Evolutionary conservation across 2,888 invertebrate species (phyloP).

Genomic region (Ophonus ardosiacus): DNA sequence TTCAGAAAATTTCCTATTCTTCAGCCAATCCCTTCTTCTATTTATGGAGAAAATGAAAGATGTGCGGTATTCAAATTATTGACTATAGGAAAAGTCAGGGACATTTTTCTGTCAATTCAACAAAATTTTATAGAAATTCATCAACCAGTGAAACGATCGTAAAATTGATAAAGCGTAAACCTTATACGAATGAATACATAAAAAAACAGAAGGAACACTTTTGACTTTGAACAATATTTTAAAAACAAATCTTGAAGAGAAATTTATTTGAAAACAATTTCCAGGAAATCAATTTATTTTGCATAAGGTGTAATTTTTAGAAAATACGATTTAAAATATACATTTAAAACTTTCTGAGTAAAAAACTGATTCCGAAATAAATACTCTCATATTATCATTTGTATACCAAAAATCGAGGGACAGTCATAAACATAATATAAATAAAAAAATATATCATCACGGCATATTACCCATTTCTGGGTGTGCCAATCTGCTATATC

Average conservation of each 20-base stretch:
- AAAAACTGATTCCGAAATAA: no score
- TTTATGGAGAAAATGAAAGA: not conserved
- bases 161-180: not conserved
- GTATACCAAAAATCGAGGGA: no score
- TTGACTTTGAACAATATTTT: not conserved
- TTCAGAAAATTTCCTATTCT: not conserved
- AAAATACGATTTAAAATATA: not conserved
- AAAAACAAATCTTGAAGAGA: not conserved
- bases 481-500: no score
- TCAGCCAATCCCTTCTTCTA: not conserved
- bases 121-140: not conserved
- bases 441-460: no score
- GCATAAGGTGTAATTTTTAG: not conserved
- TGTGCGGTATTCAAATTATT: not conserved
- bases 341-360: not conserved
- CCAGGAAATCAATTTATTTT: not conserved
- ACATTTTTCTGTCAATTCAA: not conserved
- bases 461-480: no score
- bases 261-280: not conserved
- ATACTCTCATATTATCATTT: no score
- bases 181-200: not conserved
- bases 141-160: not conserved
- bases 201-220: not conserved
- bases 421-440: no score
- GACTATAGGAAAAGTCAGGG: not conserved